Evolutionary conservation across 2,113 vertebrate species (phyloP), one percentile per base, ranked within the genome.

Genomic region (Globicephala melas): DNA sequence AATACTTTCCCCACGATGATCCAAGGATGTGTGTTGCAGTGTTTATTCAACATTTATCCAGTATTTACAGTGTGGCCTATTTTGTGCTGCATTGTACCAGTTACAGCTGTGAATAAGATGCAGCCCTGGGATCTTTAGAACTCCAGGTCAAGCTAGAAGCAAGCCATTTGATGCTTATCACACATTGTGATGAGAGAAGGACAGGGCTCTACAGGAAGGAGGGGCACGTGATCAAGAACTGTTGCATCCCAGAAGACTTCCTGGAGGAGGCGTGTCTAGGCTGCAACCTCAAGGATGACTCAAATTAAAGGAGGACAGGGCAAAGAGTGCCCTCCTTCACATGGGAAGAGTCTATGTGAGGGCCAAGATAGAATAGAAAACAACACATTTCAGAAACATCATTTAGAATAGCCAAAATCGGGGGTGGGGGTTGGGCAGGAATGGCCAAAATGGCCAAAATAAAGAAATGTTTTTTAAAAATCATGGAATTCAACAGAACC

Each of bases 401-500:
- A 44, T 28, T 73, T 17, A 67, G 50, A 36, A 76, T 15, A 7
- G 12, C 73, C 65, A 41, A 81, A 44, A 62, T 5, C 15, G 8
- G 53, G 20, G 26, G 13, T 0, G 0, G 23, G 5, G 8, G 7
- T 7, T 8, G 44, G 13, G 21, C 0, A 33, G 3, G 5, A 33
- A n/a, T 47, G 2, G 36, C 8, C 63, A 79, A 68, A 71, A 94
- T 18, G 21, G 55, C 63, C 63, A 67, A 84, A 93, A 73, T 17
- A 73, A 20, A 83, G 55, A 71, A 31, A 58, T 33, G 7, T 12
- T 5, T 26, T 58, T 60, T 63, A 6, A 58, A 77, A 71, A 82
- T n/a, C 36, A 47, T 60, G 36, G 58, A 65, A 79, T 55, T 63
- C 67, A 82, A 62, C 6, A 80, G 3, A 76, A 38, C 38, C 50